phyloP scores from a whole-genome alignment of 2,888 invertebrate species.

The Selenia dentaria region DNA sequence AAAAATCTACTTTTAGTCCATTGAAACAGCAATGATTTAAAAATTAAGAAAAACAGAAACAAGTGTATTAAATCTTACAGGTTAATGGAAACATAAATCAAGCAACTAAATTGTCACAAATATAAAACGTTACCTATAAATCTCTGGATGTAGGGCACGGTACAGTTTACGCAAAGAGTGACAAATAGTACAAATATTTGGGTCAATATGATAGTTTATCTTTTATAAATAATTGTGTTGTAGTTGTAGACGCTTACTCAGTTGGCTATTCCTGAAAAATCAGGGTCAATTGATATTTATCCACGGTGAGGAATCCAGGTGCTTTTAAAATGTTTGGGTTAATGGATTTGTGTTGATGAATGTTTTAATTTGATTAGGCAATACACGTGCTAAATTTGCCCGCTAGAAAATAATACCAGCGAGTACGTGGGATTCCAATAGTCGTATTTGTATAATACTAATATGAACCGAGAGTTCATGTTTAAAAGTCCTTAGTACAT shows the following conservation, averaged over 20 bases:
- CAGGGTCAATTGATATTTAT: constrained; percentile 2
- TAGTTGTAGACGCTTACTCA: too few species aligned
- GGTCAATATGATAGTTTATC: constrained; percentile 6
- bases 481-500: too few species aligned
- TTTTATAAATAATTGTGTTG: constrained; percentile 5
- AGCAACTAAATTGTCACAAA: background rate
- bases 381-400: too few species aligned
- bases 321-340: background rate
- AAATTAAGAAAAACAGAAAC: too few species aligned
- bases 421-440: too few species aligned
- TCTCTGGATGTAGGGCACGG: background rate
- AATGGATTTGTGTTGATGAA: too few species aligned
- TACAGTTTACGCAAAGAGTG: constrained; percentile 12
- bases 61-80: background rate
- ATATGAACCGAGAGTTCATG: too few species aligned
- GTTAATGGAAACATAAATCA: background rate
- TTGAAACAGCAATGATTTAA: too few species aligned
- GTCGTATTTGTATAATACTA: too few species aligned
- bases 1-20: too few species aligned
- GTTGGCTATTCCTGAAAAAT: constrained; percentile 2
- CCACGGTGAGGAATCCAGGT: background rate
- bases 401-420: too few species aligned
- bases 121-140: background rate
- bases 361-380: too few species aligned
- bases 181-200: constrained; percentile 7